A percentile compares a stretch with the other conserved stretches of the same genome.
Evolutionary conservation across 2,113 vertebrate genomes (phyloP).

Genomic region (Galbula dea): DNA sequence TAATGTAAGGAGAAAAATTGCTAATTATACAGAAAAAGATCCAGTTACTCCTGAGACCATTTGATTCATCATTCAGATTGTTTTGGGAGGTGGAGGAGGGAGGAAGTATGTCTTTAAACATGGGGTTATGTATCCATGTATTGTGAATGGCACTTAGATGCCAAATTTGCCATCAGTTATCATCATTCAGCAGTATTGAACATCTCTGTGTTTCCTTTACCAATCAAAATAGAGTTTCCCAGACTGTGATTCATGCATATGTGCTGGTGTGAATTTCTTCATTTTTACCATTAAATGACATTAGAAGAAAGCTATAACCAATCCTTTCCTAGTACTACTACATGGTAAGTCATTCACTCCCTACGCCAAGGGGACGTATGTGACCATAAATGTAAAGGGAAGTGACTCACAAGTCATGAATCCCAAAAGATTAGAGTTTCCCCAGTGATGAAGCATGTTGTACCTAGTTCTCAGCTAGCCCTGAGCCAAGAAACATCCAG

Average conservation of each 20-base stretch:
- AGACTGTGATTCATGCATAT: neutral
- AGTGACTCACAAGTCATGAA: neutral
- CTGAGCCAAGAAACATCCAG: neutral
- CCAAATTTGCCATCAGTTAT: slow-evolving; percentile 41
- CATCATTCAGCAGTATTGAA: neutral
- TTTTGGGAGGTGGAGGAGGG: slow-evolving; percentile 23
- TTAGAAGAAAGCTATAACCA: neutral
- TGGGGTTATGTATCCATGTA: slow-evolving; percentile 48
- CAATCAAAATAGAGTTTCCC: neutral
- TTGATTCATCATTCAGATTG: slow-evolving; percentile 78
- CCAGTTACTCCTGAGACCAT: slow-evolving; percentile 72
- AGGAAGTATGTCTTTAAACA: slow-evolving; percentile 61
- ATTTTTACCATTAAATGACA: neutral
- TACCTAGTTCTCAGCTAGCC: neutral
- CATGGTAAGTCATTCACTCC: neutral
- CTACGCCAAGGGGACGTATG: neutral
- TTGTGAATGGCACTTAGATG: slow-evolving; percentile 39
- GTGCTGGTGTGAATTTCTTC: neutral
- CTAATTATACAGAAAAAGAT: slow-evolving; percentile 81
- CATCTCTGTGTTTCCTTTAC: neutral
- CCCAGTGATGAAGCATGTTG: neutral
- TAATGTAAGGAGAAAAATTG: slow-evolving; percentile 76
- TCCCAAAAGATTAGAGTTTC: neutral
- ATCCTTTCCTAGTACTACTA: neutral
- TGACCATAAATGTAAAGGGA: neutral